Evolutionary conservation across 2,888 invertebrate species (phyloP), one percentile per base, ranked within the genome.

Genomic region (Calameuta filiformis): DNA sequence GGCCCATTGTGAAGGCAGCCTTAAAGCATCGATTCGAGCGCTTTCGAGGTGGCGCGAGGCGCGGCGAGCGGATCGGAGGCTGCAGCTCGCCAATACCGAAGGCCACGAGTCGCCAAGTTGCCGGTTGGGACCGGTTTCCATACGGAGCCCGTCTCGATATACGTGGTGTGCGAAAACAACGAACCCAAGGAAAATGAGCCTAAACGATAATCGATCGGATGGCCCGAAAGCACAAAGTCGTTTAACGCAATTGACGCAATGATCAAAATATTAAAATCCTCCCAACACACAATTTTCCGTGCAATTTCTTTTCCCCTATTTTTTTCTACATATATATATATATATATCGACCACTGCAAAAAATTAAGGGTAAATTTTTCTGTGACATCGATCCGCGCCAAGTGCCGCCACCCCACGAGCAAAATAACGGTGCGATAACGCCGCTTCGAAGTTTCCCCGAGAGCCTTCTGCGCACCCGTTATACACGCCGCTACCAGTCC

Each of bases 11-110:
- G 78, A 76, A 76, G 56, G 76, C 68, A 80, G 78, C 79, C 78
- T 40, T 85, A 83, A 85, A 85, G 82, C 81, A 79, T 77, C 79
- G 82, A 79, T 80, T 79, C 78, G 75, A 75, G 40, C 30, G 69
- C 69, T 69, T 15, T 35, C 76, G 76, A n/a, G 73, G 77, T 77
- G 78, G 79, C 71, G 68, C 76, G 69, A 35, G 73, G 83, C 84
- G 81, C 83, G 81, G 86, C 84, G 87, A 85, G 85, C 80, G 86
- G 85, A 85, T 85, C 83, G 85, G 85, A 4, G 40, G 15, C 15
- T 40, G 15, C 40, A 69, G 12, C 69, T 30, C 30, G 69, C 69
- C 69, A 1, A 30, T 69, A 40, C 40, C 69, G 69, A 69, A 69
- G 69, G 69, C 69, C 69, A 69, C 69, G n/a, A 69, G 69, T 69